A percentile compares a stretch with the other conserved stretches of the same genome.
Evolutionary conservation across 2,888 invertebrate genomes (phyloP).

Genomic region (Phyllotreta striolata): DNA sequence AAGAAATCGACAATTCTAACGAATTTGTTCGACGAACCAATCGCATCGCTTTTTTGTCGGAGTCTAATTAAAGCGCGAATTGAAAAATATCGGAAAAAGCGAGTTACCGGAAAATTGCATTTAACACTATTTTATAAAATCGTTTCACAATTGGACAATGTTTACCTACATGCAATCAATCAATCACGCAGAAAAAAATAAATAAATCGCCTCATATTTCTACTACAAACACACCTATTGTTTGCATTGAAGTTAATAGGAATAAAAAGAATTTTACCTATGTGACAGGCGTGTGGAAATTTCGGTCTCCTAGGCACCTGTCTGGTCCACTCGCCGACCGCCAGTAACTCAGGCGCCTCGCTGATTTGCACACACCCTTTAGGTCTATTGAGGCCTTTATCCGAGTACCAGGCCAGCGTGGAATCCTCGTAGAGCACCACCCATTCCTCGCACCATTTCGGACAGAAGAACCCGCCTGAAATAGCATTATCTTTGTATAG

Average conservation of each 20-base stretch:
- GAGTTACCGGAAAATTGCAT: no score
- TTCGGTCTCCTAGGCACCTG: slow-evolving; percentile 78
- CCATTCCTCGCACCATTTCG: slow-evolving; percentile 86
- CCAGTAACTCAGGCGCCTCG: slow-evolving; percentile 82
- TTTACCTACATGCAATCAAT: no score
- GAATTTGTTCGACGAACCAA: no score
- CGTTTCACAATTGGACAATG: no score
- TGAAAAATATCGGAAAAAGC: no score
- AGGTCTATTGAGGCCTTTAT: slow-evolving; percentile 63
- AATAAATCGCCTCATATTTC: no score
- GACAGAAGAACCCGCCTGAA: slow-evolving; percentile 81
- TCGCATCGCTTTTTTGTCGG: no score
- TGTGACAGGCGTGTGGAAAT: slow-evolving; percentile 72
- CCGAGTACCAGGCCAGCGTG: slow-evolving; percentile 87
- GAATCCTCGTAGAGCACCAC: slow-evolving; percentile 85
- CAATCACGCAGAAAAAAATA: no score
- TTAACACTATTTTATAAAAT: neutral
- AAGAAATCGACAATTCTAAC: no score
- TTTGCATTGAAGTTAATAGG: no score
- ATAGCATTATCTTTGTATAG: slow-evolving; percentile 37
- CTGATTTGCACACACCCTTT: slow-evolving; percentile 69
- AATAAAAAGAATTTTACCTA: slow-evolving; percentile 55
- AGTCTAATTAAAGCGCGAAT: no score
- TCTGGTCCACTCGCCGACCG: slow-evolving; percentile 81
- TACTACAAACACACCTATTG: no score